Conservation (phyloP, 2,888 invertebrate species). For the Parthenolecanium corni region DNA sequence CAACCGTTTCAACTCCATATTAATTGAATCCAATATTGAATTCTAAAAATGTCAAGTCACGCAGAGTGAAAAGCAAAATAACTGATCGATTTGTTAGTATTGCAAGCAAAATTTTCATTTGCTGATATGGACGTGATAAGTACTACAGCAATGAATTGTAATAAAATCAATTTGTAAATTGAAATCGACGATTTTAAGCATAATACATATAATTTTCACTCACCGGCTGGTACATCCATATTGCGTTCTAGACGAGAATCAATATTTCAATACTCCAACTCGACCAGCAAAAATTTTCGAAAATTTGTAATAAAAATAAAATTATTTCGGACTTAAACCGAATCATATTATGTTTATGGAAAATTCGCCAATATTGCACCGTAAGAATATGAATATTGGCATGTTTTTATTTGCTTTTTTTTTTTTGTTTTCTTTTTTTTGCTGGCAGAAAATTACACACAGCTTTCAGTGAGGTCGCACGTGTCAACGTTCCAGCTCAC, state of each 20-base stretch:
- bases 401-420: background rate
- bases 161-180: no score
- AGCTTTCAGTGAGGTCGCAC: background rate
- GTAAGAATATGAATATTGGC: background rate
- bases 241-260: constrained; percentile 17
- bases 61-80: no score
- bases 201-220: background rate
- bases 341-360: background rate
- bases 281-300: background rate
- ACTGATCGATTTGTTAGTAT: no score
- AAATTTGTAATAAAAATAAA: background rate
- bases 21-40: no score
- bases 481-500: constrained; percentile 10
- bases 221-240: constrained; percentile 22
- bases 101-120: no score
- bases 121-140: no score
- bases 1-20: no score
- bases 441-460: background rate
- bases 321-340: background rate
- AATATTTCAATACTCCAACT: constrained; percentile 7
- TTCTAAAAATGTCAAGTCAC: no score
- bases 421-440: constrained; percentile 2
- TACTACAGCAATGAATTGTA: no score
- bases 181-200: no score
- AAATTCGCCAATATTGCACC: background rate